phyloP scores from a whole-genome alignment of 1,140 invertebrate genomes.

The Macrobrachium rosenbergii region DNA sequence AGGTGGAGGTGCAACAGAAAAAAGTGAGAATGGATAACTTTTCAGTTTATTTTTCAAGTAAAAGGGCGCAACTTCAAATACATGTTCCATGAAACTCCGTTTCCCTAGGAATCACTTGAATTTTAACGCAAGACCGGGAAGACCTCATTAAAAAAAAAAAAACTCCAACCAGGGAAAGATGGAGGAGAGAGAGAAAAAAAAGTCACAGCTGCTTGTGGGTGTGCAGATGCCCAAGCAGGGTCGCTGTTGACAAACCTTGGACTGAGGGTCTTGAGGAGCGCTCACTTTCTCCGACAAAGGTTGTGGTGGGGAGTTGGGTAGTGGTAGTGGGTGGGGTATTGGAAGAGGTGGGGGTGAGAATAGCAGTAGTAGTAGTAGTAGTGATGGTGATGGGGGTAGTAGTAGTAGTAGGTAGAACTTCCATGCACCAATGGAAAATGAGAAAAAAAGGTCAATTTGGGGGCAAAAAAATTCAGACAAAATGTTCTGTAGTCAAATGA shows the following conservation, averaged over 20 bases:
- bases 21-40: too few relatives aligned
- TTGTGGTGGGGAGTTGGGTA: constrained; percentile 21
- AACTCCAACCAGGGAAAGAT: too few relatives aligned
- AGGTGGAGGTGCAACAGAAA: too few relatives aligned
- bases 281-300: constrained; percentile 25
- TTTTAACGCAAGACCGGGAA: too few relatives aligned
- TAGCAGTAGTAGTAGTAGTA: constrained; percentile 32
- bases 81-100: too few relatives aligned
- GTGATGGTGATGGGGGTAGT: constrained; percentile 23
- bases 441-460: constrained; percentile 29
- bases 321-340: constrained; percentile 13
- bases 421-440: constrained; percentile 38
- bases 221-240: not conserved
- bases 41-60: too few relatives aligned
- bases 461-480: too few relatives aligned
- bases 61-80: too few relatives aligned
- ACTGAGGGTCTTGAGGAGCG: constrained; percentile 6
- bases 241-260: constrained; percentile 33
- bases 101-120: too few relatives aligned
- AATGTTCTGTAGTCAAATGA: constrained; percentile 13
- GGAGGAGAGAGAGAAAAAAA: too few relatives aligned
- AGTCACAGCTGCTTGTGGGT: not conserved
- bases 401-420: constrained; percentile 44
- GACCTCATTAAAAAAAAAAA: too few relatives aligned
- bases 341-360: constrained; percentile 25